Conservation (phyloP, 1,140 invertebrate species). For the Lucilia sericata region DNA sequence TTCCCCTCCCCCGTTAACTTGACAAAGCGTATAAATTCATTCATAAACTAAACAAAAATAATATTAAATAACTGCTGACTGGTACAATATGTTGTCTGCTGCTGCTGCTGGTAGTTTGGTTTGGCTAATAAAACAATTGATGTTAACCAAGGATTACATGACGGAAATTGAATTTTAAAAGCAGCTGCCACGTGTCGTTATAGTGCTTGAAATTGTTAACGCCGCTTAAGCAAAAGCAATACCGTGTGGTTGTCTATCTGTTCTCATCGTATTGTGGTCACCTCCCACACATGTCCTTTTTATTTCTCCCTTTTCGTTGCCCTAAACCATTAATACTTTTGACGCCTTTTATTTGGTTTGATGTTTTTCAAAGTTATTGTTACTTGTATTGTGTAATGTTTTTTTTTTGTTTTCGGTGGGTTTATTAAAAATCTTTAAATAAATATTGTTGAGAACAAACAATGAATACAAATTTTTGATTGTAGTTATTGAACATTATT, state of each 20-base stretch:
- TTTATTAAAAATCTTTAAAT: conserved; percentile 35
- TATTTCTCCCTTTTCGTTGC: neutral
- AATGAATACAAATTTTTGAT: conserved; percentile 23
- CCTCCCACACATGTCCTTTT: neutral
- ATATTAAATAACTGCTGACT: conserved; percentile 19
- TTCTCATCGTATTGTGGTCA: conserved; percentile 12
- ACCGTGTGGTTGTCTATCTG: neutral
- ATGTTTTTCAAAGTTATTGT: conserved; percentile 36
- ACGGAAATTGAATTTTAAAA: conserved; percentile 68
- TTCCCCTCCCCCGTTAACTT: no score
- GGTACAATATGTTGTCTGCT: conserved; percentile 11
- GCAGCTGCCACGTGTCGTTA: conserved; percentile 67
- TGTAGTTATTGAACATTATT: neutral
- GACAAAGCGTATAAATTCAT: no score
- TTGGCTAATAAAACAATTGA: conserved; percentile 62
- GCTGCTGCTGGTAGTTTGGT: neutral
- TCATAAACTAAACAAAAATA: neutral
- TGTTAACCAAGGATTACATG: conserved; percentile 63
- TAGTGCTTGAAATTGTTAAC: conserved; percentile 65
- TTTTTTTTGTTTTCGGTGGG: neutral
- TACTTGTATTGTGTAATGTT: neutral
- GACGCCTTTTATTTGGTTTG: conserved; percentile 30
- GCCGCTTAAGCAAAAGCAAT: conserved; percentile 34
- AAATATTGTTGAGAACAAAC: conserved; percentile 1
- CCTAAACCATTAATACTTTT: conserved; percentile 32